These are phyloP conservation scores for Triplophysa yarkandensis DNA, from an alignment of 2,797 vertebrate genomes.

Conservation along the genomic window DNA sequence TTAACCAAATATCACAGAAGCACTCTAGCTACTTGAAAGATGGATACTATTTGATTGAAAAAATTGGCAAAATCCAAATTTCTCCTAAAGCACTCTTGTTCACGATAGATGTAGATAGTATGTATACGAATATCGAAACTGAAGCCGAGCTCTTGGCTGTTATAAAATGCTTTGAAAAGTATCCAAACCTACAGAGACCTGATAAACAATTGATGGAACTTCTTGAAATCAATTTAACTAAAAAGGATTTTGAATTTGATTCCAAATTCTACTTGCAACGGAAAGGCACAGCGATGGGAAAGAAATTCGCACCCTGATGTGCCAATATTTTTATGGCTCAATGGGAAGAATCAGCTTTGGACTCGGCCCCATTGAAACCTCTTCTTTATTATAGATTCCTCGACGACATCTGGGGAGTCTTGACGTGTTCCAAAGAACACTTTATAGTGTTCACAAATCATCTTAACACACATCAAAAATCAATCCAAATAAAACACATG, in stretches of 20 bases:
- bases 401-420: background rate
- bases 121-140: constrained; percentile 19
- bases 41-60: constrained; percentile 16
- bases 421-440: background rate
- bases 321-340: background rate
- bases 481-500: background rate
- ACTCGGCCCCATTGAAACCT: too few relatives aligned
- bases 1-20: background rate
- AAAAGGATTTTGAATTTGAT: background rate
- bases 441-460: background rate
- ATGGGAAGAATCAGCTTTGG: background rate
- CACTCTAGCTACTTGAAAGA: constrained; percentile 20
- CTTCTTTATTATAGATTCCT: background rate
- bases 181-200: too few relatives aligned
- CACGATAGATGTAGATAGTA: constrained; percentile 15
- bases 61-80: background rate
- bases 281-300: background rate
- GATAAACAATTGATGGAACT: too few relatives aligned
- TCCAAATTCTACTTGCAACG: background rate
- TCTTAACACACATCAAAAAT: background rate
- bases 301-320: background rate
- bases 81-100: background rate
- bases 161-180: too few relatives aligned
- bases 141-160: too few relatives aligned
- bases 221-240: background rate